Conservation (phyloP, 2,888 invertebrate species). For the Diplazon laetatorius region DNA sequence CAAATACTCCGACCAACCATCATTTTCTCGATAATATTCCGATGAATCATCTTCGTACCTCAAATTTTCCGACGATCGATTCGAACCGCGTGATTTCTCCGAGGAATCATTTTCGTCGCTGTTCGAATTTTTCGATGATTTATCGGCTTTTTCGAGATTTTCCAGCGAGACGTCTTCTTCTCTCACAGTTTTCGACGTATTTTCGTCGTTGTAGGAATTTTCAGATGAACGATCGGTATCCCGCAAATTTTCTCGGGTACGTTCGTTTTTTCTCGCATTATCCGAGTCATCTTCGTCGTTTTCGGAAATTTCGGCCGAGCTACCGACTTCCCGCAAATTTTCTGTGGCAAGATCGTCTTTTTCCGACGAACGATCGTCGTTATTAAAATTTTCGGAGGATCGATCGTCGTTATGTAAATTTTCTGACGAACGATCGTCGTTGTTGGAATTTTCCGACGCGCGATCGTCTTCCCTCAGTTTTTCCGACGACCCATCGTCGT, state of each 20-base stretch:
- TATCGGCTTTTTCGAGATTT: slow-evolving; percentile 17
- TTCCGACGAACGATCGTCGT: neutral
- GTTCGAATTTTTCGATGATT: slow-evolving; percentile 13
- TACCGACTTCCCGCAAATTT: slow-evolving; percentile 21
- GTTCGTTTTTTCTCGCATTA: slow-evolving; percentile 23
- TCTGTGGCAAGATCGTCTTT: neutral
- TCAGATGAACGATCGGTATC: neutral
- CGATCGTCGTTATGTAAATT: neutral
- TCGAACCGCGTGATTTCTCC: slow-evolving; percentile 31
- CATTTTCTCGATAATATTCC: neutral
- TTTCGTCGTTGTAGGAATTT: neutral
- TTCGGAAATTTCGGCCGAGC: slow-evolving; percentile 43
- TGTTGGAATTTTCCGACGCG: slow-evolving; percentile 38
- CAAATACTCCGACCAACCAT: slow-evolving; percentile 7
- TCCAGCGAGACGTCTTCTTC: neutral
- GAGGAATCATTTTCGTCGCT: slow-evolving; percentile 22
- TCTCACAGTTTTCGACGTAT: slow-evolving; percentile 8
- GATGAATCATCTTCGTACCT: slow-evolving; percentile 4
- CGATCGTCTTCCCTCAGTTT: slow-evolving; percentile 34
- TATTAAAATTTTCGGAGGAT: neutral
- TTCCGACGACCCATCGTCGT: slow-evolving; percentile 50
- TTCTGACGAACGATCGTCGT: slow-evolving; percentile 24
- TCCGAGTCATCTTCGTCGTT: slow-evolving; percentile 17
- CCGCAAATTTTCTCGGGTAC: slow-evolving; percentile 46
- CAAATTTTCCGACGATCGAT: slow-evolving; percentile 15